Percentiles rank a stretch among this genome's conserved stretches.
Conservation (phyloP, 2,113 vertebrate species). For the Amia ocellicauda region DNA sequence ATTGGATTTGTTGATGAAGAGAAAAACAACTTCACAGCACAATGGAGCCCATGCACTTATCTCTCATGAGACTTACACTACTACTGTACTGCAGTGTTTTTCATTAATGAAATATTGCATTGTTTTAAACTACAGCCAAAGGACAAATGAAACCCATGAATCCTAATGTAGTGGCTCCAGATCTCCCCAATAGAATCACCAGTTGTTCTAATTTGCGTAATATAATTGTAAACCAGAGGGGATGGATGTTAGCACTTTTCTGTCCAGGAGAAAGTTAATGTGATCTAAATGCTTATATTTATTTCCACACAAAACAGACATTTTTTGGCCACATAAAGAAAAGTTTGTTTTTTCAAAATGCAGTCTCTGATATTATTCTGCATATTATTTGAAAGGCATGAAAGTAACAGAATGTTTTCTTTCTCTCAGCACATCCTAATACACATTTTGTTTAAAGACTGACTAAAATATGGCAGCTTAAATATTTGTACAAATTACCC, state of each 20-base stretch:
- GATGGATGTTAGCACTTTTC: neutral
- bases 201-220: constrained; percentile 6
- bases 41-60: neutral
- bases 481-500: no score
- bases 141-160: neutral
- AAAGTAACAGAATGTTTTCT: no score
- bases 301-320: no score
- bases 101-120: constrained; percentile 10
- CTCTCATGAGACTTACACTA: neutral
- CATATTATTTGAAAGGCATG: no score
- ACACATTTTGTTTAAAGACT: no score
- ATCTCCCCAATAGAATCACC: neutral
- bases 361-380: no score
- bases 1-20: neutral
- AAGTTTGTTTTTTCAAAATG: no score
- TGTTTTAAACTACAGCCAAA: neutral
- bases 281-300: neutral
- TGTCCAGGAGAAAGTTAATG: neutral
- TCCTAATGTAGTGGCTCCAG: constrained; percentile 1
- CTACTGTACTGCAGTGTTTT: neutral
- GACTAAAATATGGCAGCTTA: no score
- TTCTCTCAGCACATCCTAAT: no score
- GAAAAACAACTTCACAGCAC: constrained; percentile 4
- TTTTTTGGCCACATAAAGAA: no score
- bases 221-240: neutral